phyloP scores from a whole-genome alignment of 1,140 invertebrate genomes.

The Popillia japonica region DNA sequence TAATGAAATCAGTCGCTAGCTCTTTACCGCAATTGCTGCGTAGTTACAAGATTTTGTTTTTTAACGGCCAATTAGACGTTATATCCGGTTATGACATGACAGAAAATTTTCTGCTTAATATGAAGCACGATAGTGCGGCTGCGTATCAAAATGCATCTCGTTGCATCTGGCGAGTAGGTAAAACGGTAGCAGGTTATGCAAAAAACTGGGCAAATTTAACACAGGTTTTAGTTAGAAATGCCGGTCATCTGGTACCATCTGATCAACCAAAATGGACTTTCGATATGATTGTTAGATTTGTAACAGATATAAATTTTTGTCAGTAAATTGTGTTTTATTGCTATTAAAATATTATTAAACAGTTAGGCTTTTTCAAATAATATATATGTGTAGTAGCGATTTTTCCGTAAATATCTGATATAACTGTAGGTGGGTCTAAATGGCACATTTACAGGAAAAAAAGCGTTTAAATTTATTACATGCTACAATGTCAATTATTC shows the following conservation, averaged over 20 bases:
- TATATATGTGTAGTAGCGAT: too few species aligned
- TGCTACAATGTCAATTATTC: too few species aligned
- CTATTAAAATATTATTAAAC: too few species aligned
- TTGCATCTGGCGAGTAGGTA: slow-evolving; percentile 69
- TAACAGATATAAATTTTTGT: slow-evolving; percentile 62
- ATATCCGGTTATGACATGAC: slow-evolving; percentile 81
- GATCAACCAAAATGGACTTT: slow-evolving; percentile 78
- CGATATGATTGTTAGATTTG: slow-evolving; percentile 77
- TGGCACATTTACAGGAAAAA: too few species aligned
- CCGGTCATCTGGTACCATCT: slow-evolving; percentile 80
- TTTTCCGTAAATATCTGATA: too few species aligned
- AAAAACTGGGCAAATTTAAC: slow-evolving; percentile 73
- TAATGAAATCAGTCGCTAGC: slow-evolving; percentile 81
- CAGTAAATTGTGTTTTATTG: slow-evolving; percentile 15
- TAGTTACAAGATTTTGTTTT: slow-evolving; percentile 72
- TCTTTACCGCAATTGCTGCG: slow-evolving; percentile 74
- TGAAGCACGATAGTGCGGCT: slow-evolving; percentile 69
- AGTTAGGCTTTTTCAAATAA: too few species aligned
- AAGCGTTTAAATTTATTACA: too few species aligned
- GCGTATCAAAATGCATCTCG: slow-evolving; percentile 68
- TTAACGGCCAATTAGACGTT: slow-evolving; percentile 84
- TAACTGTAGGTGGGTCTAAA: too few species aligned
- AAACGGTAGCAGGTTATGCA: slow-evolving; percentile 75
- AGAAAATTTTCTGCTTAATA: slow-evolving; percentile 69
- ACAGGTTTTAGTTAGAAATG: slow-evolving; percentile 76